Evolutionary conservation across 2,888 invertebrate species (phyloP).

Genomic region (Copidosoma aretas): DNA sequence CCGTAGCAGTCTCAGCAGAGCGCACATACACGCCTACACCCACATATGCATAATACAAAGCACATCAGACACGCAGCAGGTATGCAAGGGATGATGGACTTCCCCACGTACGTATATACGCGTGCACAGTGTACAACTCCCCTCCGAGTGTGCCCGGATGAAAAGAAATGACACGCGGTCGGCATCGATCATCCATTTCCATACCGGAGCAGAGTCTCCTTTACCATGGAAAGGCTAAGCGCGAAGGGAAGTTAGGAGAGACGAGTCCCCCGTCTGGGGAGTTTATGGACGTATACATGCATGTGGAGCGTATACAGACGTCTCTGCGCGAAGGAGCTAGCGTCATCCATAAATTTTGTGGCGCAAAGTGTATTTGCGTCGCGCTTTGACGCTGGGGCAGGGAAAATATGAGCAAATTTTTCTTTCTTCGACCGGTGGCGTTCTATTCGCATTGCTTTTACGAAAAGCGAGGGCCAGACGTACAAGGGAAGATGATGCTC

Average conservation of each 20-base stretch:
- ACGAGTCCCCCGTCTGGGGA: neutral
- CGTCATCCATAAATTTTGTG: conserved; percentile 17
- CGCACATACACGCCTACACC: too few species aligned
- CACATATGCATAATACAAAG: too few species aligned
- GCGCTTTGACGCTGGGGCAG: conserved; percentile 2
- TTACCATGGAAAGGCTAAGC: neutral
- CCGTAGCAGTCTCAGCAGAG: too few species aligned
- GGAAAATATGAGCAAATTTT: conserved; percentile 14
- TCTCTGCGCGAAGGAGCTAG: neutral
- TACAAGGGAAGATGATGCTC: too few species aligned
- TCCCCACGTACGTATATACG: too few species aligned
- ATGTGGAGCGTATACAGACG: too few species aligned
- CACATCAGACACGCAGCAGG: neutral
- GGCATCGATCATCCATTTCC: conserved; percentile 25
- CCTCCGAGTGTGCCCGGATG: neutral
- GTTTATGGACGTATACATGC: too few species aligned
- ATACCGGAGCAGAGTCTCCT: too few species aligned
- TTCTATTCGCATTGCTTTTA: neutral
- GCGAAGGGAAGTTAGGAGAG: neutral
- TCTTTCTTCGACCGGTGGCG: neutral
- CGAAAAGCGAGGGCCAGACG: neutral
- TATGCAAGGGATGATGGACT: neutral
- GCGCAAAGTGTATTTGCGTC: conserved; percentile 17
- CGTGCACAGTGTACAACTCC: too few species aligned
- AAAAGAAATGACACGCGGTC: conserved; percentile 10